phyloP scores from a whole-genome alignment of 2,797 vertebrate species.

The Gorsachius magnificus region DNA sequence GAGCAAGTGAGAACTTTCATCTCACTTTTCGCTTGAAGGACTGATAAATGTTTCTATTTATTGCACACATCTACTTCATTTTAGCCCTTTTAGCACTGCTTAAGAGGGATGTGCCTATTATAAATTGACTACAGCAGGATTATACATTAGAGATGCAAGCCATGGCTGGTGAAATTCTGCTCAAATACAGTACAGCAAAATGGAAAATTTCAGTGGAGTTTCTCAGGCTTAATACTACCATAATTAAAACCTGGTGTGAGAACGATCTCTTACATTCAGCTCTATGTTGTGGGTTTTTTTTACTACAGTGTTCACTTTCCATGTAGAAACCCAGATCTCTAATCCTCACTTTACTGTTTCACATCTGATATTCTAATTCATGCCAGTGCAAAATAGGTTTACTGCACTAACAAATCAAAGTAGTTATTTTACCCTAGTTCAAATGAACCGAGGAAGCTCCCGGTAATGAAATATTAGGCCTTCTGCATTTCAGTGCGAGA shows the following conservation, averaged over 20 bases:
- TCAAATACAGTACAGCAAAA: not conserved
- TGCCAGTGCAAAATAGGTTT: not conserved
- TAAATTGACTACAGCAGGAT: not conserved
- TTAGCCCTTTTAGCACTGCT: not conserved
- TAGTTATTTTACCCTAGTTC: not conserved
- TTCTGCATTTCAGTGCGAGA: not conserved
- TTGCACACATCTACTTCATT: not conserved
- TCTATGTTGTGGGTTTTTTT: not conserved
- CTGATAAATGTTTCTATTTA: not conserved
- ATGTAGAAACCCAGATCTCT: not conserved
- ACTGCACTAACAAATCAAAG: not conserved
- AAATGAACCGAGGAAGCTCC: not conserved
- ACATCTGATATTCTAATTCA: not conserved
- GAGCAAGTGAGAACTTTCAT: not conserved
- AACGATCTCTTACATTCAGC: not conserved
- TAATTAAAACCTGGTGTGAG: not conserved
- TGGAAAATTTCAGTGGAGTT: not conserved
- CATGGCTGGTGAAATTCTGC: not conserved
- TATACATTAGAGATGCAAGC: not conserved
- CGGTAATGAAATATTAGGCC: not conserved
- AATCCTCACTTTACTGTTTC: not conserved
- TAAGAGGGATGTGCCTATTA: not conserved
- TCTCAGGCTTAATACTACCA: not conserved
- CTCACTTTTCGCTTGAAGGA: not conserved
- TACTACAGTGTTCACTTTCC: not conserved